Percentiles rank a stretch among this genome's conserved stretches.
phyloP scores from a whole-genome alignment of 2,113 vertebrate genomes.

The Baryphthengus martii region DNA sequence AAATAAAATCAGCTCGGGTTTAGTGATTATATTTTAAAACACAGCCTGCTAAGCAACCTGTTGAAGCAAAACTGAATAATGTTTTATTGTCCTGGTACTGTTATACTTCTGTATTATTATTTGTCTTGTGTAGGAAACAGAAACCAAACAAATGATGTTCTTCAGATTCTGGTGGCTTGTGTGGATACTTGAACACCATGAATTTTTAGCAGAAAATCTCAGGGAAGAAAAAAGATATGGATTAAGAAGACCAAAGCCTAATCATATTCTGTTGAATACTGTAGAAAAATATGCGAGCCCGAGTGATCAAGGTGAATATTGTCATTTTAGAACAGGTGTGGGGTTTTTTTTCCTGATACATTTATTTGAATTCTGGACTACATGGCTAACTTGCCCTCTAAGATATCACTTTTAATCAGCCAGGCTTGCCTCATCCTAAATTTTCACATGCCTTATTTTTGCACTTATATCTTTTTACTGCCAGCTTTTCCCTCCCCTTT shows the following conservation, averaged over 20 bases:
- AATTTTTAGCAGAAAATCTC: constrained; percentile 74
- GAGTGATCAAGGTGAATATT: constrained; percentile 76
- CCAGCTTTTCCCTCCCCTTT: background rate
- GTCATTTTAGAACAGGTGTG: background rate
- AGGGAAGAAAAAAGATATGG: constrained; percentile 69
- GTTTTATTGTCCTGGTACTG: background rate
- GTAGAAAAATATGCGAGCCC: constrained; percentile 62
- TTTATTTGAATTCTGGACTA: background rate
- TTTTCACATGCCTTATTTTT: background rate
- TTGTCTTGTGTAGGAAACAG: constrained; percentile 54
- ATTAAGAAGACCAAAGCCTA: constrained; percentile 66
- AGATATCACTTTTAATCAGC: background rate
- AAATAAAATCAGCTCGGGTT: background rate
- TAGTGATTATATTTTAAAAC: background rate
- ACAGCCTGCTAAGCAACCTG: background rate
- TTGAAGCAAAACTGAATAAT: background rate
- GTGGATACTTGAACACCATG: constrained; percentile 71
- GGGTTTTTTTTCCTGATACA: background rate
- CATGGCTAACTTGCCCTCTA: background rate
- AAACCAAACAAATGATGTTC: constrained; percentile 65
- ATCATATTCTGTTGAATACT: constrained; percentile 63
- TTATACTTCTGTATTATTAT: background rate
- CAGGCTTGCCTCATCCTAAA: background rate
- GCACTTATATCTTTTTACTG: background rate
- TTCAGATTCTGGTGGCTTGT: constrained; percentile 68